These are phyloP conservation scores for Actinostola sp. DNA, from an alignment of 92 coral and sea anemone species.

Conservation along the genomic window DNA sequence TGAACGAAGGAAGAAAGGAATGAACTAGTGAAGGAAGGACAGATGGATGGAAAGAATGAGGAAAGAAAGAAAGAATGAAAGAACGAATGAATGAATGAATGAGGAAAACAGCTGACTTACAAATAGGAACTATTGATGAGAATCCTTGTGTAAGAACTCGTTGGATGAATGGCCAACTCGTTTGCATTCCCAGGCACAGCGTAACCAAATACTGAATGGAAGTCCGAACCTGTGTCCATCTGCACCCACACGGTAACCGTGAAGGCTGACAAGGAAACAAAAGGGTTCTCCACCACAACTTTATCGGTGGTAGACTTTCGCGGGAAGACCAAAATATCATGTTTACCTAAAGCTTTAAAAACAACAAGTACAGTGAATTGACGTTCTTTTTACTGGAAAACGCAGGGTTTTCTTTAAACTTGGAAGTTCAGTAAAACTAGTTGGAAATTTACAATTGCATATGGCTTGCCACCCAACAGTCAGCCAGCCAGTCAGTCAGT, in stretches of 20 bases:
- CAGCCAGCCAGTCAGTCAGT: too few relatives aligned
- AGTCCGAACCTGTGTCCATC: not conserved
- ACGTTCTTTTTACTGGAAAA: too few relatives aligned
- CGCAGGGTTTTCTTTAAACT: too few relatives aligned
- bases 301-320: not conserved
- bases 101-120: too few relatives aligned
- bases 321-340: not conserved
- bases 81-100: too few relatives aligned
- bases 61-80: too few relatives aligned
- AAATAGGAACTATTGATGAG: not conserved
- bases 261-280: not conserved
- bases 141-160: not conserved
- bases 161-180: not conserved
- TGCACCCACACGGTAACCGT: not conserved
- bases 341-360: not conserved
- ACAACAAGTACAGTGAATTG: too few relatives aligned
- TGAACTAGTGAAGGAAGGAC: too few relatives aligned
- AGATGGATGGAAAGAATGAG: not conserved
- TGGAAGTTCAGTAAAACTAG: too few relatives aligned
- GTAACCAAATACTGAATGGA: not conserved
- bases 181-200: not conserved
- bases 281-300: not conserved
- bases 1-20: too few relatives aligned
- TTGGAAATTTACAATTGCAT: too few relatives aligned
- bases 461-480: too few relatives aligned